A percentile compares a stretch with the other conserved stretches of the same genome.
Conservation (phyloP, 2,888 invertebrate genomes). For the Bembecia ichneumoniformis region DNA sequence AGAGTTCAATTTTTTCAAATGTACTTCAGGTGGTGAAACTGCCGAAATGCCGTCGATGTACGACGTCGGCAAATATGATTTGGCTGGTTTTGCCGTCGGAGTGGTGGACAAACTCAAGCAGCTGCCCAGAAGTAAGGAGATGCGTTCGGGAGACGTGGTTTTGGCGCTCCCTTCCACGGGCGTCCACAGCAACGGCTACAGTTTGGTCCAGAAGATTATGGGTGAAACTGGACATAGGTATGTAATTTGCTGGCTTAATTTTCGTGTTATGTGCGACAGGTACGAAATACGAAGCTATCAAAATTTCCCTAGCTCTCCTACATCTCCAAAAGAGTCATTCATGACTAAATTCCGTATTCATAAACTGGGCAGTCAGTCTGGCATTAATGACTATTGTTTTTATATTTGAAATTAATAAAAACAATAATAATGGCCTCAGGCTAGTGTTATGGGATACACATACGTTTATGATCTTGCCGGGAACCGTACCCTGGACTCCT, state of each 20-base stretch:
- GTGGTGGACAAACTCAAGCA: conserved; percentile 83
- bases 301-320: too few relatives aligned
- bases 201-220: conserved; percentile 86
- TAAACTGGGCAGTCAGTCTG: not conserved
- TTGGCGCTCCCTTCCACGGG: conserved; percentile 92
- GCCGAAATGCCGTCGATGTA: conserved; percentile 99
- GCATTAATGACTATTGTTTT: too few relatives aligned
- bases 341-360: too few relatives aligned
- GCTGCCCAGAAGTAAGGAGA: conserved; percentile 78
- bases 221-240: conserved; percentile 74
- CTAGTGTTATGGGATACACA: too few relatives aligned
- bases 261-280: not conserved
- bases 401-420: too few relatives aligned
- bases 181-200: conserved; percentile 95
- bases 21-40: conserved; percentile 86
- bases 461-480: too few relatives aligned
- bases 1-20: too few relatives aligned
- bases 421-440: too few relatives aligned
- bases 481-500: too few relatives aligned
- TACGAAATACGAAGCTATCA: too few relatives aligned
- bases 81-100: conserved; percentile 97
- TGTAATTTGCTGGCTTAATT: conserved; percentile 1
- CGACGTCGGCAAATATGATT: conserved; percentile 87
- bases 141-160: conserved; percentile 83
- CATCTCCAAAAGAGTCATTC: not conserved